Conservation (phyloP, 2,797 vertebrate genomes). For the Hoplostethus atlanticus region DNA sequence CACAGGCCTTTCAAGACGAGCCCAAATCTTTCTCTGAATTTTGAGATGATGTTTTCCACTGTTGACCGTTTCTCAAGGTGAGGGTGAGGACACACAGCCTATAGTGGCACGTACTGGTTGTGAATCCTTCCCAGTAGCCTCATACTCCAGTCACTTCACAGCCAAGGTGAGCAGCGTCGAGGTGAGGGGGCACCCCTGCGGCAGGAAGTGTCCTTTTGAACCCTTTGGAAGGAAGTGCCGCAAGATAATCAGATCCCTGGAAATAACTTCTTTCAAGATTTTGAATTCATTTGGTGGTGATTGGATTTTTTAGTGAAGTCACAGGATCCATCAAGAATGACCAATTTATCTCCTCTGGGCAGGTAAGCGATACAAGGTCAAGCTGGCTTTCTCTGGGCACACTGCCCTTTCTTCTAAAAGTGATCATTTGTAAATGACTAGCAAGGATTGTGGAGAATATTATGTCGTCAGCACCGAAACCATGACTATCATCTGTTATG, state of each 20-base stretch:
- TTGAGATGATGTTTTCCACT: conserved; percentile 1
- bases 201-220: conserved; percentile 16
- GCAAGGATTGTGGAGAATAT: not conserved
- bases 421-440: not conserved
- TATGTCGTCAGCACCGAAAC: not conserved
- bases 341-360: not conserved
- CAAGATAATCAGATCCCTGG: conserved; percentile 15
- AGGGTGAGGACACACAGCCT: not conserved
- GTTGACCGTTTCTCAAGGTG: not conserved
- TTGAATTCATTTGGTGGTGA: not conserved
- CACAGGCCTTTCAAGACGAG: not conserved
- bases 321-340: conserved; percentile 7
- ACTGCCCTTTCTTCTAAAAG: not conserved
- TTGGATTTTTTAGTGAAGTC: conserved; percentile 6
- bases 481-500: too few species aligned
- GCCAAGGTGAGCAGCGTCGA: conserved; percentile 21
- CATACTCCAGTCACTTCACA: conserved; percentile 4
- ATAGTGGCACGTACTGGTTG: not conserved
- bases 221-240: not conserved
- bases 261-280: not conserved
- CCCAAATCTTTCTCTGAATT: conserved; percentile 5
- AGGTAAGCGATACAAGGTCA: conserved; percentile 3
- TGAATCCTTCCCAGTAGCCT: not conserved
- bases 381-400: not conserved
- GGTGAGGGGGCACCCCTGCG: not conserved